Evolutionary conservation across 2,113 vertebrate genomes (phyloP), one percentile per base, ranked within the genome.

Genomic region (Lipophrys pholis): DNA sequence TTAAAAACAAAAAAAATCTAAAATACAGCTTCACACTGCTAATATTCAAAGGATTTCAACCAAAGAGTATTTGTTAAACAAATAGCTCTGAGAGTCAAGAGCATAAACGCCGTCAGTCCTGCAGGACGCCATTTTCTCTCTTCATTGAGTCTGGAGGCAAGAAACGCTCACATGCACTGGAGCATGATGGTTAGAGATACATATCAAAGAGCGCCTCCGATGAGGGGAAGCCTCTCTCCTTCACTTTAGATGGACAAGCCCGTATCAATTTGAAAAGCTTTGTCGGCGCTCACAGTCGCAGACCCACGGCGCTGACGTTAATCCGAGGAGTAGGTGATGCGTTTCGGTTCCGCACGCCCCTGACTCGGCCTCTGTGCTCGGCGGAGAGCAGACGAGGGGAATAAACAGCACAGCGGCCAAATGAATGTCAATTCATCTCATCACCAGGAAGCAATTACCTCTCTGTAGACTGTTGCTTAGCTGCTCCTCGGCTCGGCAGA

Each of bases 121-220:
- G 81, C 74, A 68, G 82, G 82, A 89, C 68, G 72, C 83, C 77
- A n/a, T n/a, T 83, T n/a, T n/a, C n/a, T n/a, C n/a, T n/a, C n/a
- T n/a, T n/a, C n/a, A n/a, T n/a, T n/a, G n/a, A n/a, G n/a, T n/a
- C n/a, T 57, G 36, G 61, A 89, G 80, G 76, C 73, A 66, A 72
- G 59, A 76, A 53, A 72, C 48, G 48, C 84, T 87, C 81, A 45
- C 48, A 73, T 11, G 80, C 81, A 85, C 55, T 64, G 82, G 68
- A 73, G 86, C 82, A 49, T 46, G 62, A 78, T 73, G 79, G 85
- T 67, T 69, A 88, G 66, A 83, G 79, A 87, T 71, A 69, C 72
- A 80, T 75, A 82, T 82, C 76, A 80, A 78, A 71, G 54, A 53
- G 56, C 6, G 52, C 8, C 48, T 78, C 56, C 53, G 80, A 46